Evolutionary conservation across 2,888 invertebrate genomes (phyloP), one percentile per base, ranked within the genome.

Genomic region (Mesorhabditis spiculigera): DNA sequence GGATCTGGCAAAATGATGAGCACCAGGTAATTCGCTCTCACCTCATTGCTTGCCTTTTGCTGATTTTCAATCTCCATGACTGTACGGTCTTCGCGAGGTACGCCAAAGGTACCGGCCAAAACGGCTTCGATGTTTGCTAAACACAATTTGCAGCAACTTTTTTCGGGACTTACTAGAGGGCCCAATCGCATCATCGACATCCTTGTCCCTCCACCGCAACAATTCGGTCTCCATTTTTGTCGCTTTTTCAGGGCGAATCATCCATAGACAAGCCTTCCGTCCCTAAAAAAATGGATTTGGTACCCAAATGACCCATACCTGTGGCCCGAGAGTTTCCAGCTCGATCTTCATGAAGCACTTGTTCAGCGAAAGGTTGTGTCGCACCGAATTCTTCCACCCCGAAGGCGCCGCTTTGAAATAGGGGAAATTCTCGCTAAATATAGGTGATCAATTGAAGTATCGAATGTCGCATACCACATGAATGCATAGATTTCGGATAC

Each of bases 341-440:
- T 96, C 95, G 75, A 96, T 95, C 87, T 97, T 97, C 86, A 95
- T 95, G 87, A 97, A 97, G 88, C 96, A 96, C 88, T 97, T 96
- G 88, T 97, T 97, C 81, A 97, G 88, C 78, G 95, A 95, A 80
- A 97, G 89, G 89, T 97, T 97, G 87, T 97, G 97, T 79, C 97
- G 90, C 1, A 97, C 96, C 4, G 96, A 96, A 87, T 97, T 97
- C 85, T 97, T 97, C 97, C 97, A 97, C 16, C 96, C 96, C 86
- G 92, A 93, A 42, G 95, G 96, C 8, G 97, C 97, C 1, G 94
- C 95, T 88, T 95, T 95, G 87, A 97, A 97, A 87, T 95, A 97
- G 0, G 97, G 97, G 86, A 97, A 97, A 87, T 97, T 95, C 87
- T 94, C 93, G 87, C 93, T 93, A 89, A 74, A 50, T 50, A 3